Base-by-base conservation (phyloP, 2,113 vertebrate species). In the Gallinago jamesoni region DNA sequence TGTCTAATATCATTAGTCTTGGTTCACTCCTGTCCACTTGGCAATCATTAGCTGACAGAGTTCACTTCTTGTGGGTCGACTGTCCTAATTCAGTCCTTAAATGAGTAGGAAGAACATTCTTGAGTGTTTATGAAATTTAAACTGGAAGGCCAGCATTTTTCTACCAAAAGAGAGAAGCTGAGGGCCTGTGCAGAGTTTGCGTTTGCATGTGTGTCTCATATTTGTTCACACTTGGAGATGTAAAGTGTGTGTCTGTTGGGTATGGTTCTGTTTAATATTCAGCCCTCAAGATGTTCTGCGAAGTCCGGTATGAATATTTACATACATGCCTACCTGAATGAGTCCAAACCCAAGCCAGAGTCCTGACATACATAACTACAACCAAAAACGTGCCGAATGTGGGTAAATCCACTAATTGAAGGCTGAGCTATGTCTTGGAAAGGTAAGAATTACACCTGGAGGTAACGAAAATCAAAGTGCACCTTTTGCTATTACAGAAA, bases 381-480 rank as follows among this genome's bases (percentile, higher is more conserved):
- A 60, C 21, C 25, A 52, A 20, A 59, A 57, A 62, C 21, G 18
- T 72, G 79, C 68, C 57, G 68, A 52, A 39, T 73, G 41, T 53
- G 59, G 33, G 10, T 76, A 90, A 90, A 78, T 27, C 9, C 47
- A 23, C 6, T 2, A 2, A 12, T 4, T 5, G 56, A 67, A 75
- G 47, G 25, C 6, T 70, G 89, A 84, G 48, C 43, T 39, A 5
- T 33, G 30, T 7, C 87, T 77, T 87, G 84, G 73, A 47, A 23
- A 78, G 60, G n/a, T 12, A 63, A 70, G 30, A 25, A 8, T 8
- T 25, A 7, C 35, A 20, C 9, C 27, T 23, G 1, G 18, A 30
- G 8, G 53, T 73, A n/a, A 39, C 6, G n/a, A 52, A 56, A 82
- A 57, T 20, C 55, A 13, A 11, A 45, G 17, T 1, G 0, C 0